Conservation (phyloP, 2,113 vertebrate genomes). For the Nycticebus coucang region DNA sequence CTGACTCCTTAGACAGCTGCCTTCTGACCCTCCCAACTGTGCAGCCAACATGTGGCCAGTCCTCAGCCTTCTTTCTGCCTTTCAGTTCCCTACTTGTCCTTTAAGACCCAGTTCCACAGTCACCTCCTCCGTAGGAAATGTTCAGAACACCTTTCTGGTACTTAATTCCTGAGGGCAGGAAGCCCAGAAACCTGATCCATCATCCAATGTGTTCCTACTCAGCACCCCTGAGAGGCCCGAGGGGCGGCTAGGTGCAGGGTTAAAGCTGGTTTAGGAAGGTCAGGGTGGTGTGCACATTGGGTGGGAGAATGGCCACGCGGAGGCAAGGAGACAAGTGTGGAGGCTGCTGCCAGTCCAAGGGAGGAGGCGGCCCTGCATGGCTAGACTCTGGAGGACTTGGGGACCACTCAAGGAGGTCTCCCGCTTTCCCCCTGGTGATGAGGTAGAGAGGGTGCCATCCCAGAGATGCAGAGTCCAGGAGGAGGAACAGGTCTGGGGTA, state of each 20-base stretch:
- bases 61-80: background rate
- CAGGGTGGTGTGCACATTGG: rapidly evolving
- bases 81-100: background rate
- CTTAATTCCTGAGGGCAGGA: background rate
- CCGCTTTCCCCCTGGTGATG: background rate
- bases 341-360: background rate
- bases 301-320: background rate
- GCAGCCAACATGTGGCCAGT: rapidly evolving
- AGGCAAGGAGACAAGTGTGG: background rate
- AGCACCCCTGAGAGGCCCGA: background rate
- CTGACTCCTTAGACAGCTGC: background rate
- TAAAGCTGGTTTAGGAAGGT: no score
- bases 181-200: background rate
- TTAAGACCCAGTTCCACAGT: background rate
- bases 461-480: background rate
- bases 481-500: background rate
- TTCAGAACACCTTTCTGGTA: background rate
- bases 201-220: rapidly evolving
- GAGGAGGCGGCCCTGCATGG: background rate
- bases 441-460: background rate
- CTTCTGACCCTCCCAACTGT: background rate
- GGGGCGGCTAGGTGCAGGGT: background rate
- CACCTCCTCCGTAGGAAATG: background rate
- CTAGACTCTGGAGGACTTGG: no score
- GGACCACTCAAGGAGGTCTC: background rate